Base-by-base conservation (phyloP, 1,140 invertebrate genomes). In the Cydia fagiglandana region DNA sequence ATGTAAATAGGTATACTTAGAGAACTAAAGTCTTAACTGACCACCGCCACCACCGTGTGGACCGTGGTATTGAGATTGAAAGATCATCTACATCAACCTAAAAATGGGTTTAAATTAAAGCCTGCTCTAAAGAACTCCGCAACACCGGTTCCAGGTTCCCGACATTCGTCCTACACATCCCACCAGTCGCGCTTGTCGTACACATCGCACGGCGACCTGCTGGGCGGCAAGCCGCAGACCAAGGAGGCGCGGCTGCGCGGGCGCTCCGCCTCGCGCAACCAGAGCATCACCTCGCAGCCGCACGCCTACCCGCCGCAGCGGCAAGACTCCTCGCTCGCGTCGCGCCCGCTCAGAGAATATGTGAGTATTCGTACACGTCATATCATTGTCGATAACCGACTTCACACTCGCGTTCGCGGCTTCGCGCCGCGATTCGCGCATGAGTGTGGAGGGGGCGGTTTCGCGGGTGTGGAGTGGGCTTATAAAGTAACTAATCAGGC, bases 131-230 rank as follows among this genome's bases (percentile, higher is more conserved):
- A 53, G 50, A n/a, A 66, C 30, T 41, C 64, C 10, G 28, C n/a
- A 30, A 15, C n/a, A 17, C 75, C 45, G 17, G 64, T 93, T 87
- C 80, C 80, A 96, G 95, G 96, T 79, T 98, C 97, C 75, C 95
- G 97, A 79, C 97, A 98, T 91, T 98, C 97, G 74, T 98, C 97
- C 76, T 99, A 98, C 92, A 98, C 97, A 73, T 98, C 98, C 64
- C 98, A 99, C 89, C 97, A 97, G 61, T 98, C 97, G 38, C 94
- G 97, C 81, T 94, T 98, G 78, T 98, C 97, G 30, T 98, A 98
- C 93, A 98, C 97, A 56, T 98, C 97, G 28, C 98, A 98, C 92
- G 97, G 96, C 15, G 98, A 98, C 92, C 94, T 98, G 66, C 94
- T 98, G 73, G 96, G 95, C 77, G 94, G 94, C 78, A 95, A 95